Conservation (phyloP, 2,797 vertebrate species). For the Diplodus sargus region DNA sequence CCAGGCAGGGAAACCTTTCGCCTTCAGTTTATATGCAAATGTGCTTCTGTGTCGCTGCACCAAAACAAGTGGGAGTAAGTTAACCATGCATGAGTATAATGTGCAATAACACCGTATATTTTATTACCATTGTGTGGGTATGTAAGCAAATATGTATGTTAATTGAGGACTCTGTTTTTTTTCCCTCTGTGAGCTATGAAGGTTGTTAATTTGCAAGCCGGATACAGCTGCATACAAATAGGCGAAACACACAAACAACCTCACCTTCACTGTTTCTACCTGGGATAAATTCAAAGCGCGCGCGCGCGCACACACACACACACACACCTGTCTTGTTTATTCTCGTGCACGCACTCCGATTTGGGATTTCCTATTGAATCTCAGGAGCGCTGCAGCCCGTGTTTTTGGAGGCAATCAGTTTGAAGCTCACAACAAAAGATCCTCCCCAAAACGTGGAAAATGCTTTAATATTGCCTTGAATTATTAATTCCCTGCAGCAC, state of each 20-base stretch:
- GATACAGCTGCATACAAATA: slow-evolving; percentile 6
- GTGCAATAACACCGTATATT: slow-evolving; percentile 35
- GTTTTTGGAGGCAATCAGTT: slow-evolving; percentile 54
- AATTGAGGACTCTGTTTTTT: slow-evolving; percentile 34
- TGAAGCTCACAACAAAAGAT: slow-evolving; percentile 44
- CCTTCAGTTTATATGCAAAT: slow-evolving; percentile 54
- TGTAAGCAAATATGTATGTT: slow-evolving; percentile 50
- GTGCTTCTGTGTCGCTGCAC: neutral
- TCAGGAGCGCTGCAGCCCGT: slow-evolving; percentile 2
- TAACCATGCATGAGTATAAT: slow-evolving; percentile 33
- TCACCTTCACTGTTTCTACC: neutral
- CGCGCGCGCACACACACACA: slow-evolving; percentile 1
- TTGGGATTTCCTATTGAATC: slow-evolving; percentile 42
- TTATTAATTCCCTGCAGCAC: slow-evolving; percentile 55
- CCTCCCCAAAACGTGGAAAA: slow-evolving; percentile 21
- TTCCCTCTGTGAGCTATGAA: slow-evolving; percentile 31
- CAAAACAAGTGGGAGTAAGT: slow-evolving; percentile 47
- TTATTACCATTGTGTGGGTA: slow-evolving; percentile 44
- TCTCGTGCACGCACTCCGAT: neutral
- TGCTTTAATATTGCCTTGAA: slow-evolving; percentile 51
- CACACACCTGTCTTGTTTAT: neutral
- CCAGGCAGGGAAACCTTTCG: slow-evolving; percentile 18
- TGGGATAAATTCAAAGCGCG: neutral
- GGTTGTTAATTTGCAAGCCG: slow-evolving; percentile 47
- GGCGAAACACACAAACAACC: neutral